Evolutionary conservation across 2,797 vertebrate genomes (phyloP).

Genomic region (Pelochelys cantorii): DNA sequence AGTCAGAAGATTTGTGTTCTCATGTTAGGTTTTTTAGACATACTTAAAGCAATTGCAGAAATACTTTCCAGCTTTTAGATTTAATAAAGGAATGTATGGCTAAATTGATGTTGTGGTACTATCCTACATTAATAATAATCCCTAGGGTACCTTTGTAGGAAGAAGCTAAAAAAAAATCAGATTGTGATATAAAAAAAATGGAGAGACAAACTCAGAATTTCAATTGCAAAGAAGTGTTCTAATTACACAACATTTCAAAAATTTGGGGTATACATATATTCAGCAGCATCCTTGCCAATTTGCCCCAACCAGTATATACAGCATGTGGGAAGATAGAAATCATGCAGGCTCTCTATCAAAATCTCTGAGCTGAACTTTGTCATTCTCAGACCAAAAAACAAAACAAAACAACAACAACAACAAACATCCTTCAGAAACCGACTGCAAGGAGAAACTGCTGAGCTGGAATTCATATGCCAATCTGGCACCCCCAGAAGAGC

Average conservation of each 20-base stretch:
- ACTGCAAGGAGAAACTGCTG: too few relatives aligned
- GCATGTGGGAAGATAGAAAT: neutral
- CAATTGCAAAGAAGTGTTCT: neutral
- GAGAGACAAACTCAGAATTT: neutral
- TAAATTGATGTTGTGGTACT: neutral
- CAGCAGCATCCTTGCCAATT: neutral
- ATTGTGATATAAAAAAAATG: neutral
- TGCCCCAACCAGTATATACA: neutral
- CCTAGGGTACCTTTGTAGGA: neutral
- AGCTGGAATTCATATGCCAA: too few relatives aligned
- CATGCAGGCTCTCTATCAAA: neutral
- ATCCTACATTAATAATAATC: neutral
- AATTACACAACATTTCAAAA: neutral
- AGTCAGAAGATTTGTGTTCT: neutral
- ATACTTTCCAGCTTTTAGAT: neutral
- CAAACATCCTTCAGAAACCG: too few relatives aligned
- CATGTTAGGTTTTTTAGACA: fast-evolving
- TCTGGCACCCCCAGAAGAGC: too few relatives aligned
- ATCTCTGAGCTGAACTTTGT: neutral
- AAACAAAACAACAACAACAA: too few relatives aligned
- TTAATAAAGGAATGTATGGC: neutral
- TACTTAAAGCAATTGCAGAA: neutral
- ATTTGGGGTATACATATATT: neutral
- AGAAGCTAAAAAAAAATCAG: neutral
- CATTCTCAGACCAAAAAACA: too few relatives aligned